Evolutionary conservation across 2,888 invertebrate genomes (phyloP), one percentile per base, ranked within the genome.

Genomic region (Omphaloscelis lunosa): DNA sequence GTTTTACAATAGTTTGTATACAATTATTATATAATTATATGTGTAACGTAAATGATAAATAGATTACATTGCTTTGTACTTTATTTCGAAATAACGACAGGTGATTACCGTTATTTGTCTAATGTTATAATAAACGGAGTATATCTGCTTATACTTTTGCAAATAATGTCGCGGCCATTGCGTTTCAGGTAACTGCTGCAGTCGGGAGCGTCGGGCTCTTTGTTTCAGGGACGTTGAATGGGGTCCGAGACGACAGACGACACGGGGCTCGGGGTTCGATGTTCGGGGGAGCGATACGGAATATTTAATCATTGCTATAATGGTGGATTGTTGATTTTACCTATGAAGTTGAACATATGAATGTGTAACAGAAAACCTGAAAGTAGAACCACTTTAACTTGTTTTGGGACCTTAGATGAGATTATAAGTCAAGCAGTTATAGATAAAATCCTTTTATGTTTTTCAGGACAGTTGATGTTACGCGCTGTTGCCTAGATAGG

Each of bases 141-240:
- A 41, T 41, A 41, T 12, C 12, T 56, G 29, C 27, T 23, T 45
- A 15, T 29, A 4, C 6, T 27, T 27, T 45, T 34, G 20, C 29
- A 29, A 34, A 34, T 63, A 65, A 51, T 72, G 48, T 61, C 51
- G 15, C 61, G 56, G 51, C 58, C 69, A 67, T 58, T 74, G 63
- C 27, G 20, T 67, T 66, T 70, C 51, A 75, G 72, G 75, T 66
- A 84, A 72, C 61, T 17, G 27, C 23, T 61, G 51, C 20, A 51
- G 62, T 41, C 45, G 23, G 27, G 23, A 58, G 63, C 77, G 27
- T 20, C 66, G 69, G 63, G 58, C 67, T 73, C 17, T 59, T 70
- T 71, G 82, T 63, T 53, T 67, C 61, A 79, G 61, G 48, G 39
- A 72, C 34, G 71, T 29, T 77, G 53, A 59, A 84, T 84, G 61